Evolutionary conservation across 2,797 vertebrate genomes (phyloP), one percentile per base, ranked within the genome.

Genomic region (Oreochromis grahami): DNA sequence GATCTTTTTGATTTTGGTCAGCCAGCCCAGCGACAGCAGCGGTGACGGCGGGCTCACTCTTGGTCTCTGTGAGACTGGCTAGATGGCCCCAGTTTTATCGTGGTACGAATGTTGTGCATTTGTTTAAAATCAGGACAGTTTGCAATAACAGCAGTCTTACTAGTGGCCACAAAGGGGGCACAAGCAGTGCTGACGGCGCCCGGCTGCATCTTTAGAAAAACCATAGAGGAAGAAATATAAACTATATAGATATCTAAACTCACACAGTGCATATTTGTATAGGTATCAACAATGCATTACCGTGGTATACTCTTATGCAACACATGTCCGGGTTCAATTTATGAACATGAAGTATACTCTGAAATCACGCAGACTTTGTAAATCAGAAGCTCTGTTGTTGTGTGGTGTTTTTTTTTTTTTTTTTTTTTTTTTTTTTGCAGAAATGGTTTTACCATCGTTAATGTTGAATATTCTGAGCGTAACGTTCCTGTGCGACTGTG

Each of bases 21-120:
- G 98, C 98, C 97, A 95, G 97, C 96, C 97, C 97, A 96, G 97
- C 97, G 96, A 89, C 91, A 87, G 92, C 97, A 97, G 96, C 96
- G 97, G 97, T 97, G 97, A 98, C 97, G 96, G 97, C 97, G 97
- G 96, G 98, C 98, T 98, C 98, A 98, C 98, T 98, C 97, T 97
- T 99, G 97, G 99, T 99, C 99, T 99, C 98, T 98, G 97, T 99
- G 99, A 99, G 94, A 95, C 95, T 91, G 92, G 93, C 93, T 91
- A 92, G 94, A 93, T 74, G 98, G 98, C 98, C 98, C 98, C 97
- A 98, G 98, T 99, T 98, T 98, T 98, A 98, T 98, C 90, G 98
- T 98, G 98, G 98, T 99, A 99, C 98, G 98, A 99, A 99, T 99
- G 98, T 99, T 99, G 98, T 99, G 98, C 98, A 99, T 99, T 99